Base-by-base conservation (phyloP, 2,888 invertebrate species). In the Athripsodes cinereus region DNA sequence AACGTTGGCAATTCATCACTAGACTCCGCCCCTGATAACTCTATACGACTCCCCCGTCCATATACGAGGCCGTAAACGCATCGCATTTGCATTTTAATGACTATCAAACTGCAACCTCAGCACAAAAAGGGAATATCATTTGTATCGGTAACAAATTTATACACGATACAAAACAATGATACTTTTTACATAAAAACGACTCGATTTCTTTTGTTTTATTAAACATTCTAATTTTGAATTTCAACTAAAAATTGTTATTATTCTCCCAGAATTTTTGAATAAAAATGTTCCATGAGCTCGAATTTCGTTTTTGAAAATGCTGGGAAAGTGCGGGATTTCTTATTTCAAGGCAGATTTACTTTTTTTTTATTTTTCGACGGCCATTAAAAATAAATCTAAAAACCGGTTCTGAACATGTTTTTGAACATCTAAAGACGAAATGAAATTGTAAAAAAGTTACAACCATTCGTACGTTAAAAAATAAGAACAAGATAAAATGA, bases 11-110 rank as follows among this genome's bases (percentile, higher is more conserved):
- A 79, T 79, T 75, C 79, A 79, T 79, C 78, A 77, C 76, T 70
- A 75, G 35, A 70, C 78, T 79, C 72, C 80, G 80, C 79, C 81
- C 81, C 78, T 80, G 79, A 81, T 79, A 80, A 78, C 81, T 81
- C 80, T 80, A 81, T 81, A 80, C 72, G 78, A 72, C 72, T 66
- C 68, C 40, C 16, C 13, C 13, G 13, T 40, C 3, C 40, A 40
- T 40, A n/a, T 13, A 40, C 3, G 16, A 40, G 40, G 16, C 16
- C 16, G 40, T 40, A 40, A 40, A 40, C 40, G 40, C 40, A 40
- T 40, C n/a, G n/a, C 13, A 40, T 40, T 40, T 40, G 40, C 40
- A 40, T 40, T 40, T 40, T 16, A 40, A 40, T 40, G 40, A 40
- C 40, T 8, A 40, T 40, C 40, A 40, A 40, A 40, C 13, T 16